phyloP scores from a whole-genome alignment of 2,797 vertebrate species.

The Hyperoplus lanceolatus region DNA sequence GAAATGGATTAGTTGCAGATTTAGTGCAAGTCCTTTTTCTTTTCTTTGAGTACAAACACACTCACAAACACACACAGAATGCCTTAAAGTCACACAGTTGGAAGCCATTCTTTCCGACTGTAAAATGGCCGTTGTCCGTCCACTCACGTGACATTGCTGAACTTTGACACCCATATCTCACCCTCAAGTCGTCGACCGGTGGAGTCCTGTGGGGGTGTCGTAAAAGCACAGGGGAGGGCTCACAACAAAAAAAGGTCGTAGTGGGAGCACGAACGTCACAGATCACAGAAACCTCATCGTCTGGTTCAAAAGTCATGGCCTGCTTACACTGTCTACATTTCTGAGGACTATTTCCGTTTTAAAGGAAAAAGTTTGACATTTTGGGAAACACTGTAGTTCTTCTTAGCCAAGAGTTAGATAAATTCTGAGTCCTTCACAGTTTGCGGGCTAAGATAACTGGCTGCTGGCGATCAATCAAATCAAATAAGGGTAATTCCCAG shows the following conservation, averaged over 20 bases:
- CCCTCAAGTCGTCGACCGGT: conserved; percentile 48
- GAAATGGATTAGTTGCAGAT: conserved; percentile 78
- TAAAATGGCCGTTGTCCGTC: conserved; percentile 58
- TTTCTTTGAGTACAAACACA: background rate
- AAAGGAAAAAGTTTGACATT: background rate
- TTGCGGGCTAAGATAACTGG: background rate
- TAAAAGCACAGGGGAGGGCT: conserved; percentile 46
- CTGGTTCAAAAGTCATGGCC: conserved; percentile 23
- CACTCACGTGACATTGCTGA: conserved; percentile 52
- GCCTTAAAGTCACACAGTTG: conserved; percentile 49
- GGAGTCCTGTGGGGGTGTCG: conserved; percentile 42
- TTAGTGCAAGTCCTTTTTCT: conserved; percentile 44
- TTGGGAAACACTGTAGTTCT: background rate
- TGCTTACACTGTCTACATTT: conserved; percentile 6
- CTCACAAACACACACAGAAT: conserved; percentile 33
- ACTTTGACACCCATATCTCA: conserved; percentile 53
- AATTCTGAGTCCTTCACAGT: background rate
- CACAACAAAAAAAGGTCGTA: conserved; percentile 28
- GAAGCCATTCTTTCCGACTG: conserved; percentile 56
- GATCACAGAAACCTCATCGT: conserved; percentile 4
- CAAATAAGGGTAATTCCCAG: too few species aligned
- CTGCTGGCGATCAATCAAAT: too few species aligned
- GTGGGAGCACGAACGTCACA: conserved; percentile 50
- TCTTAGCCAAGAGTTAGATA: background rate
- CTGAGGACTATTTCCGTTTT: background rate